These are phyloP conservation scores for Glaucopsyche alexis DNA, from an alignment of 2,888 invertebrate genomes.

Conservation along the genomic window DNA sequence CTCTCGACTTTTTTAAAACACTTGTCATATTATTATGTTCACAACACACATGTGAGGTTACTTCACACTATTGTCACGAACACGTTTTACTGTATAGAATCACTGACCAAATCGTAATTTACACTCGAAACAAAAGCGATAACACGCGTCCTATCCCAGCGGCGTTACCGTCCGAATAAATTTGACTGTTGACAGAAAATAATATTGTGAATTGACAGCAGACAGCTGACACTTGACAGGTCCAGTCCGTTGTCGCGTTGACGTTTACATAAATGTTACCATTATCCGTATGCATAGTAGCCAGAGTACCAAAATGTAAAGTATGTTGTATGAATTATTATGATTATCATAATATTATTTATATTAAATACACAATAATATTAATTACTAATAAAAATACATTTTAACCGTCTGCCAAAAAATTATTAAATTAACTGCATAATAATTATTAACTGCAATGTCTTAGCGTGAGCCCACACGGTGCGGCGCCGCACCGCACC, in stretches of 20 bases:
- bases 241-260: neutral
- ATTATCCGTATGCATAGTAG: neutral
- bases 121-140: neutral
- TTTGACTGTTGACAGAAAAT: neutral
- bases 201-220: no score
- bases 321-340: no score
- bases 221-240: neutral
- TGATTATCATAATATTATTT: no score
- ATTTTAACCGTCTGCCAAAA: no score
- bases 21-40: conserved; percentile 70
- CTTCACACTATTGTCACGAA: conserved; percentile 37
- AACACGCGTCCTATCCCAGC: neutral
- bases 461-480: no score
- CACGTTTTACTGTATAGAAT: conserved; percentile 35
- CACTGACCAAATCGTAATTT: conserved; percentile 36
- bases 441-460: no score
- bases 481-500: no score
- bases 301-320: no score
- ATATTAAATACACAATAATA: no score
- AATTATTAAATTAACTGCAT: no score
- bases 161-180: neutral
- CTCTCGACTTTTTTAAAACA: conserved; percentile 75
- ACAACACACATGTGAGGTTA: conserved; percentile 52
- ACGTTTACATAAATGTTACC: neutral
- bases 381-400: no score